These are phyloP conservation scores for Platycheirus rosarum DNA, from an alignment of 2,888 invertebrate species.

Conservation along the genomic window DNA sequence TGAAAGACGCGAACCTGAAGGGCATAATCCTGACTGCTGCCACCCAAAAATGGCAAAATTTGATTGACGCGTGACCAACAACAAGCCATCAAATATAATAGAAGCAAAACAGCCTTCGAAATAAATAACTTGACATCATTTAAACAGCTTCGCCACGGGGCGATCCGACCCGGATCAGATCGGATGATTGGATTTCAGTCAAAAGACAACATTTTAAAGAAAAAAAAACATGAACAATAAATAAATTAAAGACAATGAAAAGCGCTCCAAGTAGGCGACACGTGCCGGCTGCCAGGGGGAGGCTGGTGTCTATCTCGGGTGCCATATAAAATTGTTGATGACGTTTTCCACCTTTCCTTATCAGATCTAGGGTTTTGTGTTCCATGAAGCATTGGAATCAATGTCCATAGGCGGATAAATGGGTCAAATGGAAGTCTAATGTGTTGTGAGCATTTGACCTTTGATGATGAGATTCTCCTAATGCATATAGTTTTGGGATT, in stretches of 20 bases:
- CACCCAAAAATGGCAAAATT: slow-evolving; percentile 58
- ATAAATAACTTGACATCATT: slow-evolving; percentile 71
- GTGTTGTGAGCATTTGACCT: slow-evolving; percentile 57
- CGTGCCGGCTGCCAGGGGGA: slow-evolving; percentile 10
- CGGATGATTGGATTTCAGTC: slow-evolving; percentile 17
- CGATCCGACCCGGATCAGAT: slow-evolving; percentile 31
- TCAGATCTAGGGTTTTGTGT: slow-evolving; percentile 40
- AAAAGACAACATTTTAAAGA: slow-evolving; percentile 18
- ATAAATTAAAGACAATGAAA: slow-evolving; percentile 25
- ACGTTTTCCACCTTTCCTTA: slow-evolving; percentile 33
- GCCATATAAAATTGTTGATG: slow-evolving; percentile 51
- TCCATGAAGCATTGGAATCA: slow-evolving; percentile 66
- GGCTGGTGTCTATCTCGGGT: slow-evolving; percentile 5
- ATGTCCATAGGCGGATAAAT: slow-evolving; percentile 62
- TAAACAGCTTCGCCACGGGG: slow-evolving; percentile 63
- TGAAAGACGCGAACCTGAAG: slow-evolving; percentile 6
- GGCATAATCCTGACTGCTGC: slow-evolving; percentile 27
- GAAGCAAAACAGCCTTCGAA: slow-evolving; percentile 25
- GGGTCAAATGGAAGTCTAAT: slow-evolving; percentile 58
- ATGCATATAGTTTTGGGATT: slow-evolving; percentile 32
- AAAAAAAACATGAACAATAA: not conserved
- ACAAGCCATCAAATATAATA: slow-evolving; percentile 52
- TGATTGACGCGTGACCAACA: slow-evolving; percentile 66
- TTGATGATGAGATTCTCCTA: slow-evolving; percentile 43
- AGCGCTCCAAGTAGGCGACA: slow-evolving; percentile 39